These are phyloP conservation scores for Psococerastis gibbosa DNA, from an alignment of 2,888 invertebrate genomes.

Conservation along the genomic window DNA sequence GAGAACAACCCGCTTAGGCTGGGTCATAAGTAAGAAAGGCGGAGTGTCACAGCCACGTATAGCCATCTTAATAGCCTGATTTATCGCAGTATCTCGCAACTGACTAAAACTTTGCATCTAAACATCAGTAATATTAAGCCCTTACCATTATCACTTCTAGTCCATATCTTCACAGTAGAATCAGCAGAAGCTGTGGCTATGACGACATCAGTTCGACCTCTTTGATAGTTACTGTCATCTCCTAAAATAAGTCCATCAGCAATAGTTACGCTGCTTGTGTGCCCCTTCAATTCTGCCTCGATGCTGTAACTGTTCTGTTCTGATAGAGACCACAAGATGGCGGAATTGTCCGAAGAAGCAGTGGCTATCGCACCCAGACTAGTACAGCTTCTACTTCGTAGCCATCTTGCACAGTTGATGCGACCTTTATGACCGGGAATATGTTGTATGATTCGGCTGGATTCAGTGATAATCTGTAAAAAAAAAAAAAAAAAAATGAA, in stretches of 20 bases:
- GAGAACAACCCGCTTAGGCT: too few species aligned
- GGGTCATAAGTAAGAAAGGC: too few species aligned
- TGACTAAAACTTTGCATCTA: too few species aligned
- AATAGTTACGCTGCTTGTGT: slow-evolving; percentile 45
- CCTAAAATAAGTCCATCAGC: slow-evolving; percentile 40
- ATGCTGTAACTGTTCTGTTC: not conserved
- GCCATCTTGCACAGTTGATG: slow-evolving; percentile 57
- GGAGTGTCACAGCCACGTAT: too few species aligned
- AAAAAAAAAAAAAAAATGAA: slow-evolving; percentile 14
- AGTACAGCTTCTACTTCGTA: slow-evolving; percentile 22
- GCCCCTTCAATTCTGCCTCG: slow-evolving; percentile 23
- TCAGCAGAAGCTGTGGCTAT: slow-evolving; percentile 47
- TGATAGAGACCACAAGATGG: slow-evolving; percentile 45
- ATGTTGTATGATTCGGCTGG: slow-evolving; percentile 37
- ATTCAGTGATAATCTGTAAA: slow-evolving; percentile 11
- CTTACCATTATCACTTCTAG: slow-evolving; percentile 24
- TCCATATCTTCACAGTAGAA: slow-evolving; percentile 47
- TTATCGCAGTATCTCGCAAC: too few species aligned
- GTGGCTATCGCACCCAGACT: slow-evolving; percentile 38
- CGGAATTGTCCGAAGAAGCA: slow-evolving; percentile 56
- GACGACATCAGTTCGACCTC: slow-evolving; percentile 22
- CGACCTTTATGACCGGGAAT: slow-evolving; percentile 43
- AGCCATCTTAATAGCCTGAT: too few species aligned
- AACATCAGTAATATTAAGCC: too few species aligned
- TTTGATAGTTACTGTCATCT: slow-evolving; percentile 19